These are phyloP conservation scores for Bugula neritina DNA, from an alignment of 2,888 invertebrate species.

Conservation along the genomic window DNA sequence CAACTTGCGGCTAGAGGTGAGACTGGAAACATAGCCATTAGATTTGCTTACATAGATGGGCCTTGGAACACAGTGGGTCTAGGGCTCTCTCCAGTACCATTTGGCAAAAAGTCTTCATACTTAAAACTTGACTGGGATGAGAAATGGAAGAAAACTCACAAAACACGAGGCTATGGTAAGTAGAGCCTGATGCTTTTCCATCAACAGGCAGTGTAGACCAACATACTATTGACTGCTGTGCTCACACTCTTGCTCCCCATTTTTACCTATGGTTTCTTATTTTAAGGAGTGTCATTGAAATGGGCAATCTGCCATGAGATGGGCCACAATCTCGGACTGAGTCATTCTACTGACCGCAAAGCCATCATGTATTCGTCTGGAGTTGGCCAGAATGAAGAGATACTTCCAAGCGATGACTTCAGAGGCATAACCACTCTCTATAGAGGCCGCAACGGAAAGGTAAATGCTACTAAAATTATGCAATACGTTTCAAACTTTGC, in stretches of 20 bases:
- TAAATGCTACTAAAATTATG: not conserved
- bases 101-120: not conserved
- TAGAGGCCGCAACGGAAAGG: slow-evolving; percentile 13
- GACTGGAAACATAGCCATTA: slow-evolving; percentile 1
- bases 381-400: slow-evolving; percentile 14
- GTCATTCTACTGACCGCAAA: slow-evolving; percentile 6
- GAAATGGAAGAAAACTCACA: not conserved
- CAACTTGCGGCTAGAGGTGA: not conserved
- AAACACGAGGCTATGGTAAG: not conserved
- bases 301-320: slow-evolving; percentile 25
- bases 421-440: slow-evolving; percentile 6
- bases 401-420: slow-evolving; percentile 11
- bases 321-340: slow-evolving; percentile 16
- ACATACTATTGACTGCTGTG: no score
- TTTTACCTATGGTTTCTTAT: not conserved
- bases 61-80: slow-evolving; percentile 7
- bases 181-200: no score
- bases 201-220: no score
- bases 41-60: slow-evolving; percentile 11
- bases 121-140: not conserved
- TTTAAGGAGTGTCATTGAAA: slow-evolving; percentile 11
- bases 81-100: not conserved
- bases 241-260: no score
- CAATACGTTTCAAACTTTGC: not conserved
- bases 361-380: slow-evolving; percentile 20